These are phyloP conservation scores for Seriola rivoliana DNA, from an alignment of 2,113 vertebrate genomes.

Conservation along the genomic window DNA sequence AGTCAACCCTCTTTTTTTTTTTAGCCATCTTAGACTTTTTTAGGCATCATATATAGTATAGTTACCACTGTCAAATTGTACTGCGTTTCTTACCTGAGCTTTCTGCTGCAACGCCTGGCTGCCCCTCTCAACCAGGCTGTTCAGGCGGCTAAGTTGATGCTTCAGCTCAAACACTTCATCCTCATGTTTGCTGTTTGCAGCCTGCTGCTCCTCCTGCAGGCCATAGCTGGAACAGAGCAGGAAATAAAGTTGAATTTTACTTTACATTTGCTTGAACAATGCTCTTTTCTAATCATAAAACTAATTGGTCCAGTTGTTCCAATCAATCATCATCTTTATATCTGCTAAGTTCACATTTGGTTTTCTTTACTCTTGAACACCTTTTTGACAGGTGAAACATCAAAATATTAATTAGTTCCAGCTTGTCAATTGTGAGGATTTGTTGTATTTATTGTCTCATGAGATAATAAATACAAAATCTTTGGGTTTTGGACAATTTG, in stretches of 20 bases:
- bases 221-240: constrained; percentile 57
- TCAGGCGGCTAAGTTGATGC: constrained; percentile 65
- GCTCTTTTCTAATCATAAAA: background rate
- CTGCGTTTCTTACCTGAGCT: constrained; percentile 64
- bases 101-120: constrained; percentile 78
- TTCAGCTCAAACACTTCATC: constrained; percentile 69
- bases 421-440: background rate
- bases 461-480: background rate
- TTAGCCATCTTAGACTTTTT: background rate
- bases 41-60: background rate
- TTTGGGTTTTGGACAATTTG: background rate
- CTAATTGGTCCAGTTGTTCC: background rate
- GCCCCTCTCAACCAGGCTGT: constrained; percentile 70
- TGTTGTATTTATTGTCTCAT: background rate
- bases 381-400: background rate
- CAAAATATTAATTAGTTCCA: background rate
- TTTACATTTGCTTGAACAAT: background rate
- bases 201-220: constrained; percentile 82
- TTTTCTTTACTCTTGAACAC: background rate
- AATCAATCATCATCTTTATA: too few species aligned
- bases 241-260: background rate
- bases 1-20: fast-evolving
- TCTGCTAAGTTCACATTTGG: background rate
- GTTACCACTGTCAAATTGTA: background rate
- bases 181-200: constrained; percentile 50